A percentile compares a stretch with the other conserved stretches of the same genome.
These are phyloP conservation scores for Cremastobaeus sp. DNA, from an alignment of 2,888 invertebrate genomes.

Conservation along the genomic window DNA sequence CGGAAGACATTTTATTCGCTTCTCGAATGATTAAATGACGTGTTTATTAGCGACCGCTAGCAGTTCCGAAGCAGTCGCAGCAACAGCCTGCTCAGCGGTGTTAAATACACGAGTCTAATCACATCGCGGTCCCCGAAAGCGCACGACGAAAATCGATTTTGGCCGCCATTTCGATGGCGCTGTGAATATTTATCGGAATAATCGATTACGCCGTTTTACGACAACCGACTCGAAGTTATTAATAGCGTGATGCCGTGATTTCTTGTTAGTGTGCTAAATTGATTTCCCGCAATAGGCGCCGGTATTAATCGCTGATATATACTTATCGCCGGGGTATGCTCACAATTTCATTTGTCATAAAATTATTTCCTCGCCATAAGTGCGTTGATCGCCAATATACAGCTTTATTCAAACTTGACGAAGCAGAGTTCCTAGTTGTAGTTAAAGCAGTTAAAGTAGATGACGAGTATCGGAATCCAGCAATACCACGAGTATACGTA, in stretches of 20 bases:
- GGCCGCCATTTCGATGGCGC: constrained; percentile 41
- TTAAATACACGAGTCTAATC: constrained; percentile 56
- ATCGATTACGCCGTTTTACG: constrained; percentile 43
- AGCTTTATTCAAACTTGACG: no score
- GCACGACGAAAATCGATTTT: constrained; percentile 60
- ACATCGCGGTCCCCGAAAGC: constrained; percentile 43
- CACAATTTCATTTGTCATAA: no score
- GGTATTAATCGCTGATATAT: constrained; percentile 25
- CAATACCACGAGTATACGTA: no score
- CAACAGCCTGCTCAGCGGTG: constrained; percentile 31
- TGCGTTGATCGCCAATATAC: no score
- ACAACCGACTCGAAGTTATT: constrained; percentile 38
- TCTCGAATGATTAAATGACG: constrained; percentile 60
- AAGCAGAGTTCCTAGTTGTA: no score
- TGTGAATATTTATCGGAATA: constrained; percentile 56
- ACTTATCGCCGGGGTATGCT: constrained; percentile 7
- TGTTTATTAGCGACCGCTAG: constrained; percentile 64
- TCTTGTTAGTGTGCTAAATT: constrained; percentile 45
- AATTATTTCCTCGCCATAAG: no score
- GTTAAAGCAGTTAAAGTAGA: no score
- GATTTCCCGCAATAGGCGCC: constrained; percentile 31
- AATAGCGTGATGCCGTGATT: constrained; percentile 44
- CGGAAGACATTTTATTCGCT: constrained; percentile 48
- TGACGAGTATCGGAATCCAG: no score
- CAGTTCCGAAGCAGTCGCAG: constrained; percentile 57